Evolutionary conservation across 2,797 vertebrate species (phyloP), one percentile per base, ranked within the genome.

Genomic region (Falco concolor): DNA sequence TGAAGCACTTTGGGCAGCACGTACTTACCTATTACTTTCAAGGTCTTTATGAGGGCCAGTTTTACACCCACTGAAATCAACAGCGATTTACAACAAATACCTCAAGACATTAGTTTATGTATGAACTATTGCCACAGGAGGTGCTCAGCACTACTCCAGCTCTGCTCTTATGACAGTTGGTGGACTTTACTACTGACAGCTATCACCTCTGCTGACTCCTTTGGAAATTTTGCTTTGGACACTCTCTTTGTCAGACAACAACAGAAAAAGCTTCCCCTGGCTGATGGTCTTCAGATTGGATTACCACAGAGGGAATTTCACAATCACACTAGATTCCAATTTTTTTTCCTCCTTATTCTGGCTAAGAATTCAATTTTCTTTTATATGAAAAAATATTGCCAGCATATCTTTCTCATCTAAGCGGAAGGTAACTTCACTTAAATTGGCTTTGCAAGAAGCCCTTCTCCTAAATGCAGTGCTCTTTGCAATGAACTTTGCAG

Each of bases 311-410:
- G 52, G 30, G 69, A 94, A 86, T 94, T 95, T 86, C 65, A 78
- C 82, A 92, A 56, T 79, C 76, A 67, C 42, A 32, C 61, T 69
- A 27, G 34, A 93, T 91, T 81, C 42, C 22, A 22, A 5, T 21
- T 13, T 67, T 89, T 86, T n/a, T 12, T 8, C 8, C 7, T 53
- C 34, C 68, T 78, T 91, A 86, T 61, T 81, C 84, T 82, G 69
- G 50, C 69, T 69, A 92, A 76, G 59, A 90, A 96, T 45, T 90
- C 63, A 34, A 91, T 94, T 94, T 97, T 59, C 77, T 86, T 94
- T 87, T 82, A 73, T 88, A 91, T 73, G 76, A 96, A 91, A 92
- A 96, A 89, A 74, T 90, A 93, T 59, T 56, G 57, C 82, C 65
- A 76, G 65, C 23, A 27, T 84, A 57, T 61, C 78, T 94, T 86